phyloP scores from a whole-genome alignment of 64 coral and sea anemone genomes.

The Montipora sp. region DNA sequence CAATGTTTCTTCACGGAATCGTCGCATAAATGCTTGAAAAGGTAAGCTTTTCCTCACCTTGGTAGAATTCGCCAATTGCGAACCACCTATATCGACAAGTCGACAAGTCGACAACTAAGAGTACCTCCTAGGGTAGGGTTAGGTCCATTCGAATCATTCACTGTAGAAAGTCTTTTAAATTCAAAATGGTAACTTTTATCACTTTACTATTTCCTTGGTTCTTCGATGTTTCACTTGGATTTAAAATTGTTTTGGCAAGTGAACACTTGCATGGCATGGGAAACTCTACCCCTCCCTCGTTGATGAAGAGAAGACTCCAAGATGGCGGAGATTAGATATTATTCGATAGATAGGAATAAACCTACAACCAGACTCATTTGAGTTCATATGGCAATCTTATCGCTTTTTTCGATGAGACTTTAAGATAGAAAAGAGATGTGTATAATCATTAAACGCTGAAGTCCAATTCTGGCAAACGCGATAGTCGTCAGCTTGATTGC shows the following conservation, averaged over 20 bases:
- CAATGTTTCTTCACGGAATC: background rate
- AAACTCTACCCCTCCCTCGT: background rate
- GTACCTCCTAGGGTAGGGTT: constrained; percentile 7
- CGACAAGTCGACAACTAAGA: background rate
- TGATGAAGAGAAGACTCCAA: background rate
- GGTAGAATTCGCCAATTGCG: background rate
- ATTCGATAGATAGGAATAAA: background rate
- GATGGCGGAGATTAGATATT: constrained; percentile 16
- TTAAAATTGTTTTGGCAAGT: background rate
- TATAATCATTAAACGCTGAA: background rate
- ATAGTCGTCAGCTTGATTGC: background rate
- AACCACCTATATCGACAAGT: too few relatives aligned
- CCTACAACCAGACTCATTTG: background rate
- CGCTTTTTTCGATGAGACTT: background rate
- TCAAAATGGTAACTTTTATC: background rate
- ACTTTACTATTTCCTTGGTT: background rate
- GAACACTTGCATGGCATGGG: background rate
- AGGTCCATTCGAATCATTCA: background rate
- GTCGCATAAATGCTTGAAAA: background rate
- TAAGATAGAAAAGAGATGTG: background rate
- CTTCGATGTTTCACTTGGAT: background rate
- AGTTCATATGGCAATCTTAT: background rate
- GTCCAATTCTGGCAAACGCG: background rate
- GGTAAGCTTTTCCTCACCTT: background rate
- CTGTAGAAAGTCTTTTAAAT: background rate